These are phyloP conservation scores for Agrilus mali DNA, from an alignment of 2,888 invertebrate genomes.

Conservation along the genomic window DNA sequence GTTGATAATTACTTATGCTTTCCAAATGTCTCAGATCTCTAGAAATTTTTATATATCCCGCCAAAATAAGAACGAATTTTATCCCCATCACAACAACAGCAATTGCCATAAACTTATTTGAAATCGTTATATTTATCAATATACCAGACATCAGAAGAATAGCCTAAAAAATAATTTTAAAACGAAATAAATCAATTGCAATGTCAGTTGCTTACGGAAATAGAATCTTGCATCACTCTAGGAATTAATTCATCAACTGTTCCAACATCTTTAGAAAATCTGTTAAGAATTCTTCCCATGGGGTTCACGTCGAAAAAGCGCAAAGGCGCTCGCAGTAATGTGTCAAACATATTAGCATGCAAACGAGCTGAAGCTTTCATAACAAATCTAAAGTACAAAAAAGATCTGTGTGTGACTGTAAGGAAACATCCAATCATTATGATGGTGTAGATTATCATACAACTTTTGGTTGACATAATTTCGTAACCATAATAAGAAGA, in stretches of 20 bases:
- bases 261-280: slow-evolving; percentile 61
- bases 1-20: background rate
- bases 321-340: slow-evolving; percentile 53
- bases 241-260: slow-evolving; percentile 46
- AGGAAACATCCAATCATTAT: slow-evolving; percentile 26
- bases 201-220: slow-evolving; percentile 30
- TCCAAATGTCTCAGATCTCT: no score
- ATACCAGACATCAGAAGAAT: no score
- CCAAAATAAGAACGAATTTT: no score
- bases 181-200: slow-evolving; percentile 37
- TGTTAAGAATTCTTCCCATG: slow-evolving; percentile 49
- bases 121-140: no score
- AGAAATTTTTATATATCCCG: no score
- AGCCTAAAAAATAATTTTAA: slow-evolving; percentile 33
- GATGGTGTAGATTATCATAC: slow-evolving; percentile 30
- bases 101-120: no score
- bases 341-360: slow-evolving; percentile 75
- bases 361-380: slow-evolving; percentile 63
- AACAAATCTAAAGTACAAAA: slow-evolving; percentile 49
- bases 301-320: slow-evolving; percentile 59
- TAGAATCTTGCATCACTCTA: slow-evolving; percentile 38
- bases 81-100: no score
- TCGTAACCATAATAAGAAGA: no score
- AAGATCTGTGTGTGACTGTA: slow-evolving; percentile 43
- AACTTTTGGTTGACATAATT: no score